Percentiles rank a stretch among this genome's conserved stretches.
Evolutionary conservation across 2,888 invertebrate species (phyloP).

Genomic region (Aleiodes alternator): DNA sequence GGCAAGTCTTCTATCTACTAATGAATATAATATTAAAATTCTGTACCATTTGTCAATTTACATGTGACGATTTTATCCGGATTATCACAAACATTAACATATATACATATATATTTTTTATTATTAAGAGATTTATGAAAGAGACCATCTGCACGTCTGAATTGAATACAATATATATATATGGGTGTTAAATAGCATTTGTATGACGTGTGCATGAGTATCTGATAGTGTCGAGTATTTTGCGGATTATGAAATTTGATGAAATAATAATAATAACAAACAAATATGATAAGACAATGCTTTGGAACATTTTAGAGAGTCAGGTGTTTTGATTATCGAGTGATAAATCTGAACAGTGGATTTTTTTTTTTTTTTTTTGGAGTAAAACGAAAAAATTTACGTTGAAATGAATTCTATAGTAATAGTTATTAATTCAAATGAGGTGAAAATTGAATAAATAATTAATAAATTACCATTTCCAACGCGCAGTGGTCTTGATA

Average conservation of each 20-base stretch:
- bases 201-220: slow-evolving; percentile 15
- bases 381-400: background rate
- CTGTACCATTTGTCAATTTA: slow-evolving; percentile 11
- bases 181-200: slow-evolving; percentile 24
- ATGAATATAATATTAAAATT: background rate
- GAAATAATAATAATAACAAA: background rate
- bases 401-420: background rate
- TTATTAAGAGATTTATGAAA: slow-evolving; percentile 19
- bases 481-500: slow-evolving; percentile 50
- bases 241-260: background rate
- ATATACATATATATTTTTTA: slow-evolving; percentile 5
- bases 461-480: slow-evolving; percentile 53
- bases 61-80: slow-evolving; percentile 45
- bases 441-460: background rate
- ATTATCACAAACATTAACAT: slow-evolving; percentile 36
- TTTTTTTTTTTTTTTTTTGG: background rate
- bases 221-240: slow-evolving; percentile 22
- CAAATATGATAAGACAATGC: slow-evolving; percentile 1
- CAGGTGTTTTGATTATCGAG: slow-evolving; percentile 5
- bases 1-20: slow-evolving; percentile 5
- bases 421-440: background rate
- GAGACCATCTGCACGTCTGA: slow-evolving; percentile 48
- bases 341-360: background rate
- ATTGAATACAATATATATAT: background rate
- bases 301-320: slow-evolving; percentile 1